Evolutionary conservation across 1,140 invertebrate species (phyloP).

Genomic region (Brachionus manjavacas): DNA sequence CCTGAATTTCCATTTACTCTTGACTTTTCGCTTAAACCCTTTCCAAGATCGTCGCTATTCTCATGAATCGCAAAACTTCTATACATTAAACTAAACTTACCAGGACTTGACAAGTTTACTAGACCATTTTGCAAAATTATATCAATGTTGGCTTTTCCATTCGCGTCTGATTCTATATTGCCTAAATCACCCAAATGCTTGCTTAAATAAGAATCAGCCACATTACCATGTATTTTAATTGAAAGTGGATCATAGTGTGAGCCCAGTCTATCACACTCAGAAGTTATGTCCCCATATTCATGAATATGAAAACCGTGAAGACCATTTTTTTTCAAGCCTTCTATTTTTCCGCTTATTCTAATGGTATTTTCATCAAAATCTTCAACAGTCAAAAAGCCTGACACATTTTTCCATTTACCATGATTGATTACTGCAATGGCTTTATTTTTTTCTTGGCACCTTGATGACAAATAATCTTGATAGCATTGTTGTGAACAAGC

Average conservation of each 20-base stretch:
- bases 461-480: not conserved
- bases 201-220: slow-evolving; percentile 48
- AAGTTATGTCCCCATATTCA: slow-evolving; percentile 49
- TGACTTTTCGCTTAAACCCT: slow-evolving; percentile 57
- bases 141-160: slow-evolving; percentile 43
- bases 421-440: not conserved
- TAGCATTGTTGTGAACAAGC: not conserved
- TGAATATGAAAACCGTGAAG: slow-evolving; percentile 54
- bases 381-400: not conserved
- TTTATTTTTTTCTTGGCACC: not conserved
- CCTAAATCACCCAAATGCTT: slow-evolving; percentile 85
- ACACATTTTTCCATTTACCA: not conserved
- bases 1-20: slow-evolving; percentile 61
- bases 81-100: slow-evolving; percentile 74
- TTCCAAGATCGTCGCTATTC: slow-evolving; percentile 60
- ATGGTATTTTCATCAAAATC: not conserved
- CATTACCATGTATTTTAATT: slow-evolving; percentile 74
- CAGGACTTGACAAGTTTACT: slow-evolving; percentile 66
- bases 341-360: not conserved
- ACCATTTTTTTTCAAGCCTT: slow-evolving; percentile 4
- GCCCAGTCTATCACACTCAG: slow-evolving; percentile 59
- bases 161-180: slow-evolving; percentile 66
- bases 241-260: slow-evolving; percentile 85
- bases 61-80: slow-evolving; percentile 67
- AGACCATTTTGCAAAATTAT: slow-evolving; percentile 60